Evolutionary conservation across 2,888 invertebrate species (phyloP).

Genomic region (Nephrotoma guestfalica): DNA sequence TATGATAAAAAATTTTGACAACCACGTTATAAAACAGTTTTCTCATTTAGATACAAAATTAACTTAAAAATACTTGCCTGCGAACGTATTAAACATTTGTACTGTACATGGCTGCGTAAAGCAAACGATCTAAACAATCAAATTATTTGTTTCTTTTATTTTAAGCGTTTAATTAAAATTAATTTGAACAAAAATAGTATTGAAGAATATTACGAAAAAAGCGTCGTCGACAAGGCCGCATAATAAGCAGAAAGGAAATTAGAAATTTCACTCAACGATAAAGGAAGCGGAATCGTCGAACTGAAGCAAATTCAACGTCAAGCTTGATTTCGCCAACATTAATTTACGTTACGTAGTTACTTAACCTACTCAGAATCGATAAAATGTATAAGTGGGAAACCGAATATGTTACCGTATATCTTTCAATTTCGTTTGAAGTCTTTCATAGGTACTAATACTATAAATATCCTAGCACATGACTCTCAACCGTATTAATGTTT

Average conservation of each 20-base stretch:
- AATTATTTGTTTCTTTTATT: not conserved
- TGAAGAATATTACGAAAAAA: not conserved
- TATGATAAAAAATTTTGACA: not conserved
- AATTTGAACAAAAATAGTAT: not conserved
- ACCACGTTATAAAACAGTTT: not conserved
- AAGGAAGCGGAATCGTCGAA: not conserved
- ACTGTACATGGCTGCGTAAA: not conserved
- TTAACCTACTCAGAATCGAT: too few relatives aligned
- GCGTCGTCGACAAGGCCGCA: not conserved
- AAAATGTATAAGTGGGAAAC: too few relatives aligned
- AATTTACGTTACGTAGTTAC: too few relatives aligned
- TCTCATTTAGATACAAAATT: not conserved
- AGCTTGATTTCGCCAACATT: too few relatives aligned
- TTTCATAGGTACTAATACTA: too few relatives aligned
- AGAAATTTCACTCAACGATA: not conserved
- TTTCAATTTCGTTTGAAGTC: too few relatives aligned
- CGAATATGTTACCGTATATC: too few relatives aligned
- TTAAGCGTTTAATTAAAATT: not conserved
- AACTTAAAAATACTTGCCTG: not conserved
- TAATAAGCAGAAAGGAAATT: not conserved
- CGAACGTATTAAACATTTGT: not conserved
- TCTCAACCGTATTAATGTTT: too few relatives aligned
- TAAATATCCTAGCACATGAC: too few relatives aligned
- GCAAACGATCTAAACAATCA: not conserved
- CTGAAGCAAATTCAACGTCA: too few relatives aligned